A percentile compares a stretch with the other conserved stretches of the same genome.
These are phyloP conservation scores for Drosophila suzukii DNA, from an alignment of 1,140 invertebrate genomes.

Conservation along the genomic window DNA sequence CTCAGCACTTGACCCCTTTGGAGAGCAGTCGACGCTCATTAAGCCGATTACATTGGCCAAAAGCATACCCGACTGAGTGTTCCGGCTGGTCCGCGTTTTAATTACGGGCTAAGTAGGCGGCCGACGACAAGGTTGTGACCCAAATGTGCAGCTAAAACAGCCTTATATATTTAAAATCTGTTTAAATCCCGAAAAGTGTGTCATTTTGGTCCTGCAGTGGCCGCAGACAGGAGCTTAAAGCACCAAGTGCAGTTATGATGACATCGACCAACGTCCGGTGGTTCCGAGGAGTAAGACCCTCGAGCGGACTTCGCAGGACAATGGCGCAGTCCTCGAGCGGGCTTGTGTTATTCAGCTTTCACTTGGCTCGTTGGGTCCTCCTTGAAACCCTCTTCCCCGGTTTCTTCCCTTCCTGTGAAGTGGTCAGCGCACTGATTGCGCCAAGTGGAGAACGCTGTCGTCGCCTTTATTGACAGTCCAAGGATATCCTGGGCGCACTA, in stretches of 20 bases:
- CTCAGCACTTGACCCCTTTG: conserved; percentile 44
- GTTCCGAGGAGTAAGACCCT: conserved; percentile 15
- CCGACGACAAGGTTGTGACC: conserved; percentile 35
- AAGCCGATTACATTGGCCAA: conserved; percentile 61
- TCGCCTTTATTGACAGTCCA: conserved; percentile 61
- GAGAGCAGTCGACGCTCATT: conserved; percentile 52
- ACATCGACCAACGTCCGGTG: conserved; percentile 24
- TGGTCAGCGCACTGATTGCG: conserved; percentile 46
- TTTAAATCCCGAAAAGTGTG: conserved; percentile 50
- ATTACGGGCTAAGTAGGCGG: conserved; percentile 49
- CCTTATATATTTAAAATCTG: conserved; percentile 14
- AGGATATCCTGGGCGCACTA: conserved; percentile 29
- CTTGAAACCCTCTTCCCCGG: not conserved
- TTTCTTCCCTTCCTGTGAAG: conserved; percentile 37
- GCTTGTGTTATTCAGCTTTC: conserved; percentile 41
- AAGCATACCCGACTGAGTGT: conserved; percentile 8
- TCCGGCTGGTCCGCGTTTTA: conserved; percentile 33
- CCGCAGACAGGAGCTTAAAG: conserved; percentile 28
- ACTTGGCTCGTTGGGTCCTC: not conserved
- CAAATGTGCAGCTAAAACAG: conserved; percentile 50
- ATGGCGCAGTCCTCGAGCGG: conserved; percentile 38
- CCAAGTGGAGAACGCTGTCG: conserved; percentile 61
- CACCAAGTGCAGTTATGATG: conserved; percentile 37
- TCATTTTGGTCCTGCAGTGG: conserved; percentile 10
- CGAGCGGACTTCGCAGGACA: conserved; percentile 39